phyloP scores from a whole-genome alignment of 2,888 invertebrate genomes.

The Papilio elwesi region DNA sequence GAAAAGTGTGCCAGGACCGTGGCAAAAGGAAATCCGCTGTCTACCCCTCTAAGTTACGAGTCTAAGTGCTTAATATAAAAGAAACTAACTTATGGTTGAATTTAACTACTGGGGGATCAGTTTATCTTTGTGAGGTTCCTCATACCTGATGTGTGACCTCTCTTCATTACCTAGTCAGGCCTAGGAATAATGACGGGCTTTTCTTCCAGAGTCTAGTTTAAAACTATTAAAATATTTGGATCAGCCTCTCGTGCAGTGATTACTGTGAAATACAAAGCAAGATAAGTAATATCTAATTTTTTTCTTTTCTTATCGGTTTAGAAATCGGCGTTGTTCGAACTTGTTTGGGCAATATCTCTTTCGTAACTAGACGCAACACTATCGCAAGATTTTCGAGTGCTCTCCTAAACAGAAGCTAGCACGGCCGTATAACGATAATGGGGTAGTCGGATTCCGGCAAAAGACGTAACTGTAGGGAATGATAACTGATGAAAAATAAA shows the following conservation, averaged over 20 bases:
- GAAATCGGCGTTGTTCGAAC: conserved; percentile 21
- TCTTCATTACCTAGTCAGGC: too few relatives aligned
- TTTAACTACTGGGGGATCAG: too few relatives aligned
- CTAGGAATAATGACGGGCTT: too few relatives aligned
- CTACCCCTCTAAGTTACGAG: too few relatives aligned
- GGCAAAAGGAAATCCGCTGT: too few relatives aligned
- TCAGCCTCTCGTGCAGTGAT: background rate
- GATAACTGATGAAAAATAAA: too few relatives aligned
- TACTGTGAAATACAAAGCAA: conserved; percentile 5
- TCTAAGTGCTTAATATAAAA: too few relatives aligned
- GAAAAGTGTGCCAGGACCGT: too few relatives aligned
- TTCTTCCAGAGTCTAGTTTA: too few relatives aligned
- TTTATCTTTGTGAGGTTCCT: too few relatives aligned
- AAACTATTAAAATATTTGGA: background rate
- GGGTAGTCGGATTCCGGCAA: background rate
- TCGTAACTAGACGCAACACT: conserved; percentile 14
- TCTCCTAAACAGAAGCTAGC: background rate
- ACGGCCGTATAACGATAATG: background rate
- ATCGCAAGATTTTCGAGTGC: background rate
- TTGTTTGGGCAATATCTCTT: conserved; percentile 23
- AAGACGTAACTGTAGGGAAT: background rate
- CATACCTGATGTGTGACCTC: too few relatives aligned
- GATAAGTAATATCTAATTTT: conserved; percentile 27
- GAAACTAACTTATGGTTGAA: too few relatives aligned
- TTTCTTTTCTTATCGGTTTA: conserved; percentile 22